Conservation (phyloP, 2,113 vertebrate species). For the Silurus glanis region DNA sequence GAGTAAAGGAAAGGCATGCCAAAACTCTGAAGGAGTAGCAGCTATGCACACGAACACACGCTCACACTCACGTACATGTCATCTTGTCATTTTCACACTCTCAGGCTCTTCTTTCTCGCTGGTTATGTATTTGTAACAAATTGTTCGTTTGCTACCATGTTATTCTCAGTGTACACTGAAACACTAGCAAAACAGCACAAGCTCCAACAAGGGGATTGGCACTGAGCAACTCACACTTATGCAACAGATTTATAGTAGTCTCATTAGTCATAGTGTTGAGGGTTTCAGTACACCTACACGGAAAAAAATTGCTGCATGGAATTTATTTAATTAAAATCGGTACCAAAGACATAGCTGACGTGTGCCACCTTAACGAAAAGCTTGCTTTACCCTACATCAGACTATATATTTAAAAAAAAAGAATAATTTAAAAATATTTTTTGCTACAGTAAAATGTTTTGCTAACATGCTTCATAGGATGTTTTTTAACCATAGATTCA, state of each 20-base stretch:
- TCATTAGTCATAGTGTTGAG: constrained; percentile 1
- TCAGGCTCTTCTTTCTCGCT: background rate
- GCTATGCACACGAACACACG: constrained; percentile 20
- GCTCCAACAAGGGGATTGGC: constrained; percentile 17
- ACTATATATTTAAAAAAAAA: no score
- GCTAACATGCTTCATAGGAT: background rate
- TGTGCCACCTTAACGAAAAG: background rate
- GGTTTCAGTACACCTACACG: constrained; percentile 10
- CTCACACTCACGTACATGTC: constrained; percentile 8
- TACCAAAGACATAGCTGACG: background rate
- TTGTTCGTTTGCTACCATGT: constrained; percentile 4
- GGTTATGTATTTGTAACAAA: background rate
- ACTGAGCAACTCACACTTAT: constrained; percentile 20
- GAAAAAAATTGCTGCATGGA: background rate
- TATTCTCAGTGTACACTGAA: constrained; percentile 28
- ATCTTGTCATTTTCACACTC: background rate
- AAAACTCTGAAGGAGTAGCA: constrained; percentile 40
- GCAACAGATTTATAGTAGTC: constrained; percentile 27
- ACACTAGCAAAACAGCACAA: constrained; percentile 25
- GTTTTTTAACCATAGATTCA: no score
- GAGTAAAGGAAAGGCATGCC: constrained; percentile 56
- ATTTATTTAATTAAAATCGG: background rate
- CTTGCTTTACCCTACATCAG: background rate
- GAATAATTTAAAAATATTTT: background rate
- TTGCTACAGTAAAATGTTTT: background rate